Conservation (phyloP, 2,797 vertebrate species). For the Ispidina lecontei region DNA sequence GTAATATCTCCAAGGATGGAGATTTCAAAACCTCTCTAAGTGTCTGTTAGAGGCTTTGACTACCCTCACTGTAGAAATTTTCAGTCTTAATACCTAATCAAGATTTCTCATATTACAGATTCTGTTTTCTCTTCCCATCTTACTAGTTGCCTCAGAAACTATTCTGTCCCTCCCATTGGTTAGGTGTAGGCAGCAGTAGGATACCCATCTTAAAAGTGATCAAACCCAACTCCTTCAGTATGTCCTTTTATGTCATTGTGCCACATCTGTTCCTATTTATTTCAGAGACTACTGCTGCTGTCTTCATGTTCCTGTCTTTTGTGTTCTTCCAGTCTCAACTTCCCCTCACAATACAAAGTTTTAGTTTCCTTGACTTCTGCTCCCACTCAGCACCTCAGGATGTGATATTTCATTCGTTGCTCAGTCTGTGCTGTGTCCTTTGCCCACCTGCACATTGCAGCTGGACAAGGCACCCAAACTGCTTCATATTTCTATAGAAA, state of each 20-base stretch:
- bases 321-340: neutral
- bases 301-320: neutral
- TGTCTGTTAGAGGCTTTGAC: neutral
- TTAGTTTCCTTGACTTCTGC: neutral
- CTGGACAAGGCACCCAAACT: neutral
- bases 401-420: neutral
- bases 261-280: neutral
- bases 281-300: neutral
- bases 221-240: neutral
- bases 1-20: neutral
- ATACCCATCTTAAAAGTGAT: neutral
- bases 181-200: neutral
- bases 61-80: neutral
- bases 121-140: neutral
- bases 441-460: neutral
- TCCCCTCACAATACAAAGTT: neutral
- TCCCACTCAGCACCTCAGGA: neutral
- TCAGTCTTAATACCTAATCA: neutral
- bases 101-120: neutral
- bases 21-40: neutral
- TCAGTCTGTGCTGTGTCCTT: neutral
- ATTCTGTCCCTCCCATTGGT: neutral
- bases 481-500: neutral
- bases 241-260: neutral
- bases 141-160: neutral